These are phyloP conservation scores for Corythoichthys intestinalis DNA, from an alignment of 2,113 vertebrate species.

Conservation along the genomic window DNA sequence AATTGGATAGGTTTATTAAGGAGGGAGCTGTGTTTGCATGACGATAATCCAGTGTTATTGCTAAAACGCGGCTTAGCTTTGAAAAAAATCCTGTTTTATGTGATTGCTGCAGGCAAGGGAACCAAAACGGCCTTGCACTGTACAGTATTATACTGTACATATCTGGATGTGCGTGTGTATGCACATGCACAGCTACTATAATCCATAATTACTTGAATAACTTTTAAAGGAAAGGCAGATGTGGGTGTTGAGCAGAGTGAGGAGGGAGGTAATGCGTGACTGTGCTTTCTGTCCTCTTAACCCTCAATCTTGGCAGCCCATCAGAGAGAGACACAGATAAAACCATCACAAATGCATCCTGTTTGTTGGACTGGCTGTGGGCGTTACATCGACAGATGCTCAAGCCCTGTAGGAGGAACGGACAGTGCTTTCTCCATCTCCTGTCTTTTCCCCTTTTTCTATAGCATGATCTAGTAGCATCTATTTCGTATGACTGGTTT, in stretches of 20 bases:
- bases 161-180: constrained; percentile 1
- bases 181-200: not conserved
- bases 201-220: constrained; percentile 1
- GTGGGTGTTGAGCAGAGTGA: constrained; percentile 1
- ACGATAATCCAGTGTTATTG: constrained; percentile 33
- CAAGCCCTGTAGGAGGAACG: constrained; percentile 43
- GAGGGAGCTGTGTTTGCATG: constrained; percentile 25
- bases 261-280: constrained; percentile 19
- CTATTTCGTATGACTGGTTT: constrained; percentile 56
- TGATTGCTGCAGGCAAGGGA: constrained; percentile 25
- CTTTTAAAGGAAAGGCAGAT: constrained; percentile 17
- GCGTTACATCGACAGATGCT: constrained; percentile 54
- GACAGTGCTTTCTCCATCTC: constrained; percentile 38
- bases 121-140: constrained; percentile 11
- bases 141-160: not conserved
- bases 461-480: constrained; percentile 34
- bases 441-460: constrained; percentile 43
- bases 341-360: constrained; percentile 45
- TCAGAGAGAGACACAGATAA: constrained; percentile 55
- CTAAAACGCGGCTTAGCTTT: constrained; percentile 16
- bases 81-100: constrained; percentile 22
- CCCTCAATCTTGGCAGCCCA: constrained; percentile 52
- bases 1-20: constrained; percentile 10
- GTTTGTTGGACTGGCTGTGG: constrained; percentile 46
- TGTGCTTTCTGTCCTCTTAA: constrained; percentile 32